Conservation (phyloP, 2,797 vertebrate species). For the Diceros bicornis region DNA sequence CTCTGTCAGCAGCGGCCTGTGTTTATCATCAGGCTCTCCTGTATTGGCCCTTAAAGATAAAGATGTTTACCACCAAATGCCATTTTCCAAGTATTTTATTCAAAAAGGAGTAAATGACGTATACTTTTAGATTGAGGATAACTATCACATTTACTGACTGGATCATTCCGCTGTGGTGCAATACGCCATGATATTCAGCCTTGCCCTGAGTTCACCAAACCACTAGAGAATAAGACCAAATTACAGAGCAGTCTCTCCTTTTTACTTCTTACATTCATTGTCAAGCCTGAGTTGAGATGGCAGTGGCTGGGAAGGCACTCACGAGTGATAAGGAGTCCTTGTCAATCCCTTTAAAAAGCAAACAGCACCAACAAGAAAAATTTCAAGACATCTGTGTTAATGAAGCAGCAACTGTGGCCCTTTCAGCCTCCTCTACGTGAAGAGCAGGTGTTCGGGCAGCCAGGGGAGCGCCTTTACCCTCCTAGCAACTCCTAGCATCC, state of each 20-base stretch:
- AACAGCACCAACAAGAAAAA: not conserved
- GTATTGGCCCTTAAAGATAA: slow-evolving; percentile 10
- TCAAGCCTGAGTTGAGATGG: not conserved
- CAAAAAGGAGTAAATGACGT: not conserved
- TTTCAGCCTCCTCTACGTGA: not conserved
- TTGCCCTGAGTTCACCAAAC: slow-evolving; percentile 40
- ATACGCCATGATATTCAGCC: not conserved
- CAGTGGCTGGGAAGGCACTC: not conserved
- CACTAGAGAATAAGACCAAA: not conserved
- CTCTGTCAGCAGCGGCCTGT: not conserved
- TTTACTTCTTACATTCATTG: not conserved
- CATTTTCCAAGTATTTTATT: slow-evolving; percentile 41
- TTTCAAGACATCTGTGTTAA: not conserved
- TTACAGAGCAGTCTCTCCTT: not conserved
- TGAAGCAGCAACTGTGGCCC: not conserved
- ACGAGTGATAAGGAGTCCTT: not conserved
- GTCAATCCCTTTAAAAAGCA: not conserved
- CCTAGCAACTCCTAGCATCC: not conserved
- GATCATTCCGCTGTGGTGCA: not conserved
- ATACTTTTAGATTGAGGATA: not conserved
- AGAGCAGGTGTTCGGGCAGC: not conserved
- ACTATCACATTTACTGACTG: not conserved
- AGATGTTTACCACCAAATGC: slow-evolving; percentile 5
- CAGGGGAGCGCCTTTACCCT: not conserved
- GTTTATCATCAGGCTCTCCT: not conserved